Evolutionary conservation across 2,797 vertebrate species (phyloP).

Genomic region (Pangasius mekongensis): DNA sequence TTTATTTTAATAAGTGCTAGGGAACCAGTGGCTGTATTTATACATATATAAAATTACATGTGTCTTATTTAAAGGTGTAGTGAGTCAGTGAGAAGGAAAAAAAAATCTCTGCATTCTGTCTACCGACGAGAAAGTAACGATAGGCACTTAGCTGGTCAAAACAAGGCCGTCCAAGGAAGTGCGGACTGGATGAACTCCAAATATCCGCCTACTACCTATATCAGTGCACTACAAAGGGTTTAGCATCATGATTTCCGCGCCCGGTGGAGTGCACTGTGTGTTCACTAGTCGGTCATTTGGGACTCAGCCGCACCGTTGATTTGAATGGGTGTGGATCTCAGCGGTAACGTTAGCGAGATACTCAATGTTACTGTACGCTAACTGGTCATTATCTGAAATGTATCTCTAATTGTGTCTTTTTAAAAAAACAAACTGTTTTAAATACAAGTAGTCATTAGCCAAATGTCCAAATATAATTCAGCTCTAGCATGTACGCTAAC

Average conservation of each 20-base stretch:
- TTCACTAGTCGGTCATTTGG: background rate
- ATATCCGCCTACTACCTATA: background rate
- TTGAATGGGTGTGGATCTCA: constrained; percentile 36
- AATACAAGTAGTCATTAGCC: background rate
- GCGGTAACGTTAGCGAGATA: background rate
- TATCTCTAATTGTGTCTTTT: background rate
- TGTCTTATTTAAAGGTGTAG: background rate
- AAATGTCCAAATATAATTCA: background rate
- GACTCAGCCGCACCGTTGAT: background rate
- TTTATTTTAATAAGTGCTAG: constrained; percentile 20
- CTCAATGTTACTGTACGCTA: background rate
- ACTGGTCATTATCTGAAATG: background rate
- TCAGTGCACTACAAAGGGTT: background rate
- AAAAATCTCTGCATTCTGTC: background rate
- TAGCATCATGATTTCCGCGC: too few species aligned
- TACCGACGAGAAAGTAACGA: background rate
- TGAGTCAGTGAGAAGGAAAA: background rate
- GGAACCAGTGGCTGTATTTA: background rate
- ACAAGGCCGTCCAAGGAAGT: constrained; percentile 43
- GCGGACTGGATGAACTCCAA: background rate
- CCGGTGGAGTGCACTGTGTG: background rate
- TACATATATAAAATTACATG: background rate
- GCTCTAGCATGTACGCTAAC: background rate
- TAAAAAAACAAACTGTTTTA: background rate
- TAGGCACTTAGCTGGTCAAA: constrained; percentile 23